A percentile compares a stretch with the other conserved stretches of the same genome.
Evolutionary conservation across 2,797 vertebrate genomes (phyloP).

Genomic region (Dipus sagitta): DNA sequence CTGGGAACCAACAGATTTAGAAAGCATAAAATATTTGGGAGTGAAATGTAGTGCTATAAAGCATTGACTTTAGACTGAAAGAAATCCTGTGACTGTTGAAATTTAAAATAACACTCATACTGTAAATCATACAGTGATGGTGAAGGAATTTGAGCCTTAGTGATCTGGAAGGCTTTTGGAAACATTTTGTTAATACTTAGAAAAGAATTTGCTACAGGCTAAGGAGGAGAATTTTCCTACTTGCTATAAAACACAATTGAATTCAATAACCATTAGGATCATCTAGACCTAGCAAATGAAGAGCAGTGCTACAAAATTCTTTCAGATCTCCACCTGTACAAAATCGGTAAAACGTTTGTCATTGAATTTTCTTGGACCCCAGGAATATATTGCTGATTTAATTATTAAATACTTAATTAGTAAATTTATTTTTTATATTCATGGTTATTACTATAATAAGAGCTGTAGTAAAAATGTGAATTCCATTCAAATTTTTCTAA

Average conservation of each 20-base stretch:
- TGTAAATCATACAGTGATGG: neutral
- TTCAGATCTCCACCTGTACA: neutral
- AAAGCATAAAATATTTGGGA: neutral
- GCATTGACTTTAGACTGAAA: constrained; percentile 11
- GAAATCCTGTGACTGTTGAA: neutral
- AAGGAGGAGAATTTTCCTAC: neutral
- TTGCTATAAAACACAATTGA: neutral
- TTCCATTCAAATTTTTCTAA: neutral
- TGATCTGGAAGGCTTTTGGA: neutral
- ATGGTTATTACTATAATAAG: neutral
- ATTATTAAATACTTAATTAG: neutral
- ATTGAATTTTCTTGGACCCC: neutral
- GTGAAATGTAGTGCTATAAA: constrained; percentile 7
- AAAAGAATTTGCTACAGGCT: neutral
- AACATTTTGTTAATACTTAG: neutral
- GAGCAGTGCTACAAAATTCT: neutral
- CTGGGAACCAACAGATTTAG: constrained; percentile 14
- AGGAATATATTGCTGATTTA: neutral
- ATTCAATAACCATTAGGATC: neutral
- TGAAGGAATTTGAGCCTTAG: neutral
- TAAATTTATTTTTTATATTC: neutral
- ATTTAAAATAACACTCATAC: constrained; percentile 46
- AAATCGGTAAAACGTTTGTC: neutral
- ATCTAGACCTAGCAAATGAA: neutral
- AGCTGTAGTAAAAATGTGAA: neutral